These are phyloP conservation scores for Onychomys torridus DNA, from an alignment of 2,797 vertebrate genomes.

Conservation along the genomic window DNA sequence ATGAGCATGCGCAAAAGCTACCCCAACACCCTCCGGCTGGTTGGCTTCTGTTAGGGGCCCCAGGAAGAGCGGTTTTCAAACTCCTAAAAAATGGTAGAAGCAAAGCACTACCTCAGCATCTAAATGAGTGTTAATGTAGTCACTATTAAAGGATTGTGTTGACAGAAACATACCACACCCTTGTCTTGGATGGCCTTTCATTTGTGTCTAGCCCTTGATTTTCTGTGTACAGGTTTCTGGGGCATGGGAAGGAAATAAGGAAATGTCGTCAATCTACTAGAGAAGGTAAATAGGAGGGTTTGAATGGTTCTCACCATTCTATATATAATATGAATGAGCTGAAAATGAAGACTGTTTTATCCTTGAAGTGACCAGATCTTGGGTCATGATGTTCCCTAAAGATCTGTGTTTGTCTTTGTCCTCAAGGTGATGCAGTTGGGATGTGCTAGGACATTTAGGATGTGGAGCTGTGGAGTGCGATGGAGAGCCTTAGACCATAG, in stretches of 20 bases:
- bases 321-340: neutral
- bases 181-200: neutral
- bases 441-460: neutral
- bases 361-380: neutral
- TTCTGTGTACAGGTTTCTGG: neutral
- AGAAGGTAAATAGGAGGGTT: neutral
- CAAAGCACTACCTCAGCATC: neutral
- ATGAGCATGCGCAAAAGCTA: slow-evolving; percentile 96
- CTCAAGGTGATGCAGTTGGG: neutral
- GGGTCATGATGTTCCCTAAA: neutral
- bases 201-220: slow-evolving; percentile 14
- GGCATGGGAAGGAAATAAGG: neutral
- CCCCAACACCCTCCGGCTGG: slow-evolving; percentile 92
- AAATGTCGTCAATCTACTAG: neutral
- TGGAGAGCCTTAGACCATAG: neutral
- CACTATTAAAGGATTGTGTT: slow-evolving; percentile 63
- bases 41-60: slow-evolving; percentile 89
- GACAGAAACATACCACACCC: neutral
- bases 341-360: neutral
- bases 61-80: rapidly evolving
- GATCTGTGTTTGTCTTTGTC: neutral
- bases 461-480: neutral
- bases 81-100: rapidly evolving
- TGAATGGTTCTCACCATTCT: neutral
- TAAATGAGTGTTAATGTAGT: neutral